A percentile compares a stretch with the other conserved stretches of the same genome.
phyloP scores from a whole-genome alignment of 2,113 vertebrate species.

The Oreotrochilus melanogaster region DNA sequence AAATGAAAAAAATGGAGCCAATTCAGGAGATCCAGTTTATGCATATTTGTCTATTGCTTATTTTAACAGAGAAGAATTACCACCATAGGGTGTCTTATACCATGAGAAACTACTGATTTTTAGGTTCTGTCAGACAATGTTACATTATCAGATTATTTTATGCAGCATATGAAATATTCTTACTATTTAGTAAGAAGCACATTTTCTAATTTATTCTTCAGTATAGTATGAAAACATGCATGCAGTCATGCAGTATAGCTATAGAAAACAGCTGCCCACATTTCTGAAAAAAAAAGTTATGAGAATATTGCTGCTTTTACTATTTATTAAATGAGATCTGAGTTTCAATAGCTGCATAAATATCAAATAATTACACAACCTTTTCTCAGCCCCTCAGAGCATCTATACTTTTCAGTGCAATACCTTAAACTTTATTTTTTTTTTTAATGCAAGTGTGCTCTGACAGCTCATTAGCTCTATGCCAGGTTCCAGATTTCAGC shows the following conservation, averaged over 20 bases:
- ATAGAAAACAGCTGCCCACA: neutral
- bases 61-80: neutral
- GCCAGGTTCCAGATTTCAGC: neutral
- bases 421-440: neutral
- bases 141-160: neutral
- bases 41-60: neutral
- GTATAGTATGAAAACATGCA: neutral
- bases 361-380: neutral
- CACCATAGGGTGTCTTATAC: neutral
- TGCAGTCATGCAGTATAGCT: neutral
- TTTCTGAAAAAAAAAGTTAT: neutral
- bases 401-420: neutral
- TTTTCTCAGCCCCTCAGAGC: neutral
- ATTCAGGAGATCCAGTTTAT: neutral
- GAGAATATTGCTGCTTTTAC: neutral
- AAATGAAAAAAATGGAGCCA: neutral
- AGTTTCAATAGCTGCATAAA: neutral
- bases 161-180: neutral
- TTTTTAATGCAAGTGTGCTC: neutral
- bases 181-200: neutral
- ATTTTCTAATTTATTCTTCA: neutral
- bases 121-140: neutral
- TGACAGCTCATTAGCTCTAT: neutral
- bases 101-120: neutral
- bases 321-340: neutral